Evolutionary conservation across 2,888 invertebrate species (phyloP).

Genomic region (Phengaris arion): DNA sequence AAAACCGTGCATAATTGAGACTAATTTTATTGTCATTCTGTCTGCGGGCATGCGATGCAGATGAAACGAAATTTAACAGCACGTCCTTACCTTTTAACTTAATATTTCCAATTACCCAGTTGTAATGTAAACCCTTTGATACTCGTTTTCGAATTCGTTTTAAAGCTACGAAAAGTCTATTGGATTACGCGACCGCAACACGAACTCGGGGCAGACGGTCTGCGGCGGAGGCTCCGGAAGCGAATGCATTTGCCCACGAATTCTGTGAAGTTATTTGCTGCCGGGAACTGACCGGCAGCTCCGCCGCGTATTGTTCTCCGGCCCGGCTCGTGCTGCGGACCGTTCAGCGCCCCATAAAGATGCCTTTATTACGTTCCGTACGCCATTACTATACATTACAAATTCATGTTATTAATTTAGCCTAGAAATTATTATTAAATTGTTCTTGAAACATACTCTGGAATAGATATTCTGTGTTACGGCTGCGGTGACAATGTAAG

Average conservation of each 20-base stretch:
- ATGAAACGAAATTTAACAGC: constrained; percentile 24
- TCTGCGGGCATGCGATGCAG: constrained; percentile 26
- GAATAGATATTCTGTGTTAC: not conserved
- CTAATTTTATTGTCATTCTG: constrained; percentile 28
- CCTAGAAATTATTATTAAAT: not conserved
- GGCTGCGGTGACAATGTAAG: not conserved
- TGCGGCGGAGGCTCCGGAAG: constrained; percentile 46
- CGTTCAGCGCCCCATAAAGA: constrained; percentile 61
- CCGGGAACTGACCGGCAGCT: constrained; percentile 40
- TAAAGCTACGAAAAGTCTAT: constrained; percentile 23
- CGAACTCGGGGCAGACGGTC: constrained; percentile 42
- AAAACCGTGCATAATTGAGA: constrained; percentile 18
- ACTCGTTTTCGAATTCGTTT: constrained; percentile 18
- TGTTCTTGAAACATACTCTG: not conserved
- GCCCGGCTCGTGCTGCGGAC: constrained; percentile 47
- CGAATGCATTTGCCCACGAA: constrained; percentile 61
- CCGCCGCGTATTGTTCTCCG: constrained; percentile 55
- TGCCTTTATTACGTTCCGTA: constrained; percentile 56
- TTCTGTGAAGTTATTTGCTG: constrained; percentile 55
- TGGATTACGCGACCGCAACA: constrained; percentile 36
- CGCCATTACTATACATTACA: constrained; percentile 31
- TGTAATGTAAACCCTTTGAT: constrained; percentile 12
- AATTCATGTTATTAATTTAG: constrained; percentile 2
- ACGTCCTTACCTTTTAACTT: constrained; percentile 27
- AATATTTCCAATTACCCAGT: constrained; percentile 17